These are phyloP conservation scores for Rhincodon typus DNA, from an alignment of 2,797 vertebrate genomes.

Conservation along the genomic window DNA sequence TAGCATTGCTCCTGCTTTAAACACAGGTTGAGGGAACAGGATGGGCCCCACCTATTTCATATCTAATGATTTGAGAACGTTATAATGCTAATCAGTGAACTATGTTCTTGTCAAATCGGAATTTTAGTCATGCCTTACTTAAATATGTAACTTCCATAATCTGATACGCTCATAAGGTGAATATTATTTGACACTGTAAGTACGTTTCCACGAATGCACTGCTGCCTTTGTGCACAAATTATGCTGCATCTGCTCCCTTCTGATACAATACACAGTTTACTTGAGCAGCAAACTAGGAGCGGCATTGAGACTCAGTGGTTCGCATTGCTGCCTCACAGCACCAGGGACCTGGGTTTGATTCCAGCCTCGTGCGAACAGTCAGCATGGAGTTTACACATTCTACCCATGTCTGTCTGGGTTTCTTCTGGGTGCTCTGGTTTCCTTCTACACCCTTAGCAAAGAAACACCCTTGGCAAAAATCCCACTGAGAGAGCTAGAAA, in stretches of 20 bases:
- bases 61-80: background rate
- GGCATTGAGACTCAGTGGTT: too few species aligned
- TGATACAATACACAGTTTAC: background rate
- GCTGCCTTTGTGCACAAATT: background rate
- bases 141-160: background rate
- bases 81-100: constrained; percentile 1
- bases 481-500: too few species aligned
- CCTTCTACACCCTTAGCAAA: too few species aligned
- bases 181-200: background rate
- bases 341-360: too few species aligned
- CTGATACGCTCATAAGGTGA: background rate
- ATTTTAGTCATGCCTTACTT: background rate
- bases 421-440: too few species aligned
- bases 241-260: background rate
- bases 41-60: background rate
- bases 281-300: background rate
- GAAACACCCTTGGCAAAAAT: too few species aligned
- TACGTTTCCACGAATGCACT: background rate
- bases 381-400: too few species aligned
- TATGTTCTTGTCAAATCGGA: background rate
- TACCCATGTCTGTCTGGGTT: too few species aligned
- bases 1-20: background rate
- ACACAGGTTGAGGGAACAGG: background rate
- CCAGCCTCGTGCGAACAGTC: too few species aligned
- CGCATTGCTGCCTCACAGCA: too few species aligned